Percentiles rank a stretch among this genome's conserved stretches.
These are phyloP conservation scores for Mormyrus lacerda DNA, from an alignment of 2,113 vertebrate genomes.

Conservation along the genomic window DNA sequence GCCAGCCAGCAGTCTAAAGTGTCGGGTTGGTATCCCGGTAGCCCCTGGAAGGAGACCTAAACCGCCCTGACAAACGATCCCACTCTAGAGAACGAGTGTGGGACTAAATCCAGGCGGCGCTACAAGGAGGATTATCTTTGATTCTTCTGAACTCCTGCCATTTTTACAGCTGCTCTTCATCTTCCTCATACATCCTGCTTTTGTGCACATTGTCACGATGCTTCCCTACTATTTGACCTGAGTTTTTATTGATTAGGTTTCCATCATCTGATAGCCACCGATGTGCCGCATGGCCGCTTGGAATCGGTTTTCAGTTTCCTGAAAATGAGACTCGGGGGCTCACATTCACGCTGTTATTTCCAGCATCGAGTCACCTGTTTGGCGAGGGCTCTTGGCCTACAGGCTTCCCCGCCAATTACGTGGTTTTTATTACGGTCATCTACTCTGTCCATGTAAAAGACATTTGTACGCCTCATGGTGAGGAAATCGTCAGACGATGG, in stretches of 20 bases:
- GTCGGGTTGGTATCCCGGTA: conserved; percentile 67
- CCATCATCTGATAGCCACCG: not conserved
- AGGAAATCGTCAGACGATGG: not conserved
- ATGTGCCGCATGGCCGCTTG: not conserved
- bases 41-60: not conserved
- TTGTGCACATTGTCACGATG: not conserved
- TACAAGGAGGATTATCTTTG: not conserved
- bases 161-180: not conserved
- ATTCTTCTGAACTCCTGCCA: not conserved
- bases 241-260: not conserved
- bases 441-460: conserved; percentile 6
- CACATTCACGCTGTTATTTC: not conserved
- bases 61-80: not conserved
- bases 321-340: not conserved
- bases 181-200: not conserved
- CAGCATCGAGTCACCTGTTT: not conserved
- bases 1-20: conserved; percentile 89
- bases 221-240: not conserved
- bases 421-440: conserved; percentile 1
- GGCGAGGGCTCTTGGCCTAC: not conserved
- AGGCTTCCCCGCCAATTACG: conserved; percentile 2
- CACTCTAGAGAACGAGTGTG: not conserved
- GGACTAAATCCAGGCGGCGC: not conserved
- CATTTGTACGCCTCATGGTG: not conserved
- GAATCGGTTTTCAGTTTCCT: not conserved